phyloP scores from a whole-genome alignment of 2,888 invertebrate genomes.

The Synergus umbraculus region DNA sequence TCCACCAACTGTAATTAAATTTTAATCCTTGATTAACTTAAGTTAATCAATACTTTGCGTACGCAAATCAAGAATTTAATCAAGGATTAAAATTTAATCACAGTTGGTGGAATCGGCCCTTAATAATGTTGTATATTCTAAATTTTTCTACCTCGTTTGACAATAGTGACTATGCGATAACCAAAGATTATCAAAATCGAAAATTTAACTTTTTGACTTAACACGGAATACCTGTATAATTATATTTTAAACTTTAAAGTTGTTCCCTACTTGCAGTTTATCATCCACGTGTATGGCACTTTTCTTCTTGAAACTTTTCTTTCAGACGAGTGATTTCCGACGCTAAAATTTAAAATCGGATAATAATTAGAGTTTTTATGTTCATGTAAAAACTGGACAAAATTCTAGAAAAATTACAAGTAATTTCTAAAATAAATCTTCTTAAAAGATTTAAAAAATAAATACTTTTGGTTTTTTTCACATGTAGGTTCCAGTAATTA shows the following conservation, averaged over 20 bases:
- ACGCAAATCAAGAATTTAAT: no score
- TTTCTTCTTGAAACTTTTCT: conserved; percentile 12
- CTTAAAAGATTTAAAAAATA: background rate
- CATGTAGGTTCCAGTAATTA: background rate
- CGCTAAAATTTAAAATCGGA: background rate
- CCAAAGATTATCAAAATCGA: background rate
- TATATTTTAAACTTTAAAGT: conserved; percentile 8
- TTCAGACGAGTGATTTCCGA: conserved; percentile 7
- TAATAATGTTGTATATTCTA: background rate
- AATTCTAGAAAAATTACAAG: background rate
- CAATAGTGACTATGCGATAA: background rate
- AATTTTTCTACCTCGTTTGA: background rate
- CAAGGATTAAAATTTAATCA: no score
- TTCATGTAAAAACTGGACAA: background rate
- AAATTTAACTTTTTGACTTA: background rate
- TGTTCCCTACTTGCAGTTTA: conserved; percentile 11
- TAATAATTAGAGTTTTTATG: background rate
- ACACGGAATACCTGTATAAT: conserved; percentile 1
- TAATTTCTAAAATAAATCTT: background rate
- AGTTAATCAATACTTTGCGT: no score
- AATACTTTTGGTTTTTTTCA: background rate
- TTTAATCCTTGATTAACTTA: no score
- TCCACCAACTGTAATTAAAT: no score
- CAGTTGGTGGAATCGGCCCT: background rate
- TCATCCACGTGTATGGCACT: conserved; percentile 10